phyloP scores from a whole-genome alignment of 30 jellyfish, hydroid and myxozoan species.

The Chrysaora quinquecirrha region DNA sequence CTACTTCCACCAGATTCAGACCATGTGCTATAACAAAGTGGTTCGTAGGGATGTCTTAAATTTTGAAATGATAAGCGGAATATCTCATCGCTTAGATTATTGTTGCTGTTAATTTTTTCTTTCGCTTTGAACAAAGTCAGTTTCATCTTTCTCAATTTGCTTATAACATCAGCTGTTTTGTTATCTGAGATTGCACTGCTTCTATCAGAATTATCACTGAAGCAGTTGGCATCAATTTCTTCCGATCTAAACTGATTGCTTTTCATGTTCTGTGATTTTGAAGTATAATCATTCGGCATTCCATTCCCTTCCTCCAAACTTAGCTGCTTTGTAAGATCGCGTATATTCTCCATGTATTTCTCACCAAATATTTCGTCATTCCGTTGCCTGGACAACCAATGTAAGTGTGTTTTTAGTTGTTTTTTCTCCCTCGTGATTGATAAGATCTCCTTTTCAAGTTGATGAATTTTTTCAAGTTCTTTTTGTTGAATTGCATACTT shows the following conservation, averaged over 20 bases:
- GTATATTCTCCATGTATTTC: not conserved
- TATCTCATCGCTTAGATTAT: conserved; percentile 38
- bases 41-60: conserved; percentile 53
- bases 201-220: not conserved
- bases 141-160: conserved; percentile 7
- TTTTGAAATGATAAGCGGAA: conserved; percentile 60
- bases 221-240: not conserved
- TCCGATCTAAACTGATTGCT: no score
- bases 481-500: not conserved
- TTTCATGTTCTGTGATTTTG: not conserved
- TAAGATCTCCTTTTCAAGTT: conserved; percentile 34
- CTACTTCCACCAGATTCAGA: conserved; percentile 23
- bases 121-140: conserved; percentile 5
- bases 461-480: conserved; percentile 10
- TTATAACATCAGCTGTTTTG: not conserved
- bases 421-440: conserved; percentile 55
- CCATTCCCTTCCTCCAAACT: conserved; percentile 51
- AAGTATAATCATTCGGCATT: not conserved
- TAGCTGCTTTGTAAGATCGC: not conserved
- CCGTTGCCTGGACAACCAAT: conserved; percentile 72
- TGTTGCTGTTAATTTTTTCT: conserved; percentile 6
- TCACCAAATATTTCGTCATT: conserved; percentile 8
- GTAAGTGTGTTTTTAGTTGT: conserved; percentile 72
- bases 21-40: conserved; percentile 58
- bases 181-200: not conserved